Evolutionary conservation across 2,113 vertebrate genomes (phyloP), one percentile per base, ranked within the genome.

Genomic region (Mesitornis unicolor): DNA sequence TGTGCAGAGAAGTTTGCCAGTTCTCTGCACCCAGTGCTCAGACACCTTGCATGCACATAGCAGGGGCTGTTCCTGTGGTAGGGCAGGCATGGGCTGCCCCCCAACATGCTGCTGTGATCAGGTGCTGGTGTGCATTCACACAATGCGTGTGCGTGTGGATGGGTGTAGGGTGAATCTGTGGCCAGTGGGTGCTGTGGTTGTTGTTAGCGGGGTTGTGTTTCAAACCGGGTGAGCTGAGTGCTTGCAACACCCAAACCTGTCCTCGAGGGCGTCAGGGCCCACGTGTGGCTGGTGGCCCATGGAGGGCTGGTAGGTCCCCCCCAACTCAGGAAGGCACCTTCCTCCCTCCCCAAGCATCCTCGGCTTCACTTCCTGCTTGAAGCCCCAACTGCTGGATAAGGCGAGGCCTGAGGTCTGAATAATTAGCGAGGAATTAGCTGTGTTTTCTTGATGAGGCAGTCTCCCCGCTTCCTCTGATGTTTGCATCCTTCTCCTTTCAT

Each of bases 401-500:
- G 80, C 38, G 0, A 93, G 50, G 90, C 96, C 76, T 54, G 71
- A 38, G 56, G 95, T 76, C 69, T 84, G 89, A 95, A 94, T 97
- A 96, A 95, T 95, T 87, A 94, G 81, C 57, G 69, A 83, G 54
- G 50, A 85, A 94, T 94, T 96, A 90, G 42, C 63, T 19, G 20
- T 59, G 56, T 84, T 93, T 96, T 95, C 81, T 79, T 85, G 51
- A 70, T 45, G 59, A 61, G 20, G 6, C 1, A 13, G 16, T 87
- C 40, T 87, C 36, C 57, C 20, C 3, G 0, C 22, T 64, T 92
- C 45, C 40, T 90, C 81, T 89, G 92, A 81, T 85, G 53, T 93
- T 94, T 92, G 75, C 65, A 73, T 89, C 90, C 38, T 78, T 56
- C 33, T 80, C 29, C 65, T 95, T 96, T 94, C 86, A 96, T 97